A percentile compares a stretch with the other conserved stretches of the same genome.
Conservation (phyloP, 2,888 invertebrate genomes). For the Ctenicera cuprea region DNA sequence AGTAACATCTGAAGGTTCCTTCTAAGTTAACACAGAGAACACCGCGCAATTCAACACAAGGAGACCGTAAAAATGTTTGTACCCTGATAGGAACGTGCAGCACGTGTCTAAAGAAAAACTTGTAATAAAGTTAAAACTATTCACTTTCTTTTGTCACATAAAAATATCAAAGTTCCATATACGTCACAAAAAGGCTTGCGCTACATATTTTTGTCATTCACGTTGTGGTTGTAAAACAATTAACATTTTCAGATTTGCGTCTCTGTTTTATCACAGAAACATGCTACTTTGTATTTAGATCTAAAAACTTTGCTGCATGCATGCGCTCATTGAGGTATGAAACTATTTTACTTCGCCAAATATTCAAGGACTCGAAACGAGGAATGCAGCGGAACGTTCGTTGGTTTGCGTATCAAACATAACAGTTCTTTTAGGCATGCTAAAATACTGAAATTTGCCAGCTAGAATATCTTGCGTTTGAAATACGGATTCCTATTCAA, state of each 20-base stretch:
- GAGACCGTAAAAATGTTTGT: conserved; percentile 3
- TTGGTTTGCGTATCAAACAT: not conserved
- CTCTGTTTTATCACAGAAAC: conserved; percentile 2
- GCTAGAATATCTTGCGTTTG: too few relatives aligned
- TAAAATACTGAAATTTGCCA: not conserved
- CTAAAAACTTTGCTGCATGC: not conserved
- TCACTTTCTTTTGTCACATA: not conserved
- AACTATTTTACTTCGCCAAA: conserved; percentile 4
- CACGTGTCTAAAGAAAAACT: conserved; percentile 12
- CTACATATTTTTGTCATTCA: conserved; percentile 4
- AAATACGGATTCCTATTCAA: too few relatives aligned
- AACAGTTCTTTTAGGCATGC: not conserved
- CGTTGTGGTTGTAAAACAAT: conserved; percentile 12
- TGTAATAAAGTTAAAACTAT: conserved; percentile 5
- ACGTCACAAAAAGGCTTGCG: conserved; percentile 17
- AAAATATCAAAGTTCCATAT: conserved; percentile 13
- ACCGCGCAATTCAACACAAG: not conserved
- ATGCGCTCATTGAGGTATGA: not conserved
- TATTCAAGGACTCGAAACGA: conserved; percentile 13
- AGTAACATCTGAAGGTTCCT: not conserved
- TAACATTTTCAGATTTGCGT: conserved; percentile 15
- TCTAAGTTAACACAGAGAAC: conserved; percentile 9
- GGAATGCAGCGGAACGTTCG: conserved; percentile 12
- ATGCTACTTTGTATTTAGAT: conserved; percentile 1
- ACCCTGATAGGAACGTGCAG: conserved; percentile 5